Conservation (phyloP, 2,888 invertebrate genomes). For the Limenitis camilla region DNA sequence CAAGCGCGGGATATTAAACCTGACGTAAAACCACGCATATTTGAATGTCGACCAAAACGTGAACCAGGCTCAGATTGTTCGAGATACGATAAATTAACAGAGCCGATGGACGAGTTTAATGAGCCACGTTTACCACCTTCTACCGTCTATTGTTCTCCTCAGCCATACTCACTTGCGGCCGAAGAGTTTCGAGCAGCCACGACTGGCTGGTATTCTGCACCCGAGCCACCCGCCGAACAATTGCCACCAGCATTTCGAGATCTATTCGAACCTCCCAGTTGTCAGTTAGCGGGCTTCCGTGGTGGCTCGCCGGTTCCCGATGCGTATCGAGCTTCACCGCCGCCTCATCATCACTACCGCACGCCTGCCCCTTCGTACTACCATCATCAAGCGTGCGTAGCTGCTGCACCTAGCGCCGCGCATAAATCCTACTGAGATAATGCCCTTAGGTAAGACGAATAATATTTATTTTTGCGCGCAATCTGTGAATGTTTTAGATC, state of each 20-base stretch:
- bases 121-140: constrained; percentile 74
- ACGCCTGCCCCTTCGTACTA: constrained; percentile 66
- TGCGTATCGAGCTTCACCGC: constrained; percentile 59
- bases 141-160: constrained; percentile 70
- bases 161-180: constrained; percentile 66
- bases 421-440: constrained; percentile 70
- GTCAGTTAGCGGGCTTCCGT: constrained; percentile 69
- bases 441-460: constrained; percentile 51
- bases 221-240: constrained; percentile 64
- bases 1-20: constrained; percentile 73
- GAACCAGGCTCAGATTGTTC: constrained; percentile 78
- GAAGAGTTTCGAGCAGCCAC: constrained; percentile 74
- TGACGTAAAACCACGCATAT: constrained; percentile 77
- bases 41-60: constrained; percentile 81
- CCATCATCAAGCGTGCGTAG: constrained; percentile 77
- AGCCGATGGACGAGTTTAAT: constrained; percentile 61
- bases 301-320: constrained; percentile 61
- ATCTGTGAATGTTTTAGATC: constrained; percentile 42
- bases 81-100: constrained; percentile 65
- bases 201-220: constrained; percentile 72
- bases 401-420: constrained; percentile 62
- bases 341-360: constrained; percentile 67
- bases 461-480: constrained; percentile 32
- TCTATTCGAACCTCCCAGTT: constrained; percentile 68
- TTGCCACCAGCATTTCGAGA: constrained; percentile 64